These are phyloP conservation scores for Rosalia funebris DNA, from an alignment of 2,888 invertebrate genomes.

Conservation along the genomic window DNA sequence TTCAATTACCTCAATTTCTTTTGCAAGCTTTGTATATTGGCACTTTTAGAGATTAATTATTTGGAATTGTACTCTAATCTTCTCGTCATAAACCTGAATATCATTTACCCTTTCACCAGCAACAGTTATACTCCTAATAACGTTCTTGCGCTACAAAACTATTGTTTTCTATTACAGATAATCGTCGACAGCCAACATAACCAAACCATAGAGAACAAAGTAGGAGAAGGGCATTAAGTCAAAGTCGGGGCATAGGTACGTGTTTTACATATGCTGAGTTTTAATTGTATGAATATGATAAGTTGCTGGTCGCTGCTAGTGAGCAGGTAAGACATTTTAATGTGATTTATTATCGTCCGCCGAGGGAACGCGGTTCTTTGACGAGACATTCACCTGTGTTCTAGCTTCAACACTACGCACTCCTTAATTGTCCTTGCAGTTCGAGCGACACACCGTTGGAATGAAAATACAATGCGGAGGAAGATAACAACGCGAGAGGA, in stretches of 20 bases:
- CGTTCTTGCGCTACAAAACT: too few species aligned
- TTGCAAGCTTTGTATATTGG: too few species aligned
- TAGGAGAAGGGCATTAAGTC: slow-evolving; percentile 15
- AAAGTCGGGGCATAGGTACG: slow-evolving; percentile 20
- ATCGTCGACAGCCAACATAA: slow-evolving; percentile 11
- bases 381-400: slow-evolving; percentile 47
- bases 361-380: slow-evolving; percentile 45
- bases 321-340: slow-evolving; percentile 46
- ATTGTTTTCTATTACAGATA: slow-evolving; percentile 2
- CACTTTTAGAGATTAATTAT: too few species aligned
- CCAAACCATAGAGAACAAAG: slow-evolving; percentile 11
- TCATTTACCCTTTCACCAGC: too few species aligned
- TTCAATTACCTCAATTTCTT: too few species aligned
- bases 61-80: too few species aligned
- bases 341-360: slow-evolving; percentile 48
- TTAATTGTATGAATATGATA: slow-evolving; percentile 55
- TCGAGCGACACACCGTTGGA: slow-evolving; percentile 12
- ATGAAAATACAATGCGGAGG: slow-evolving; percentile 7
- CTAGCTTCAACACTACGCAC: slow-evolving; percentile 26
- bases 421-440: slow-evolving; percentile 27
- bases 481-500: slow-evolving; percentile 4
- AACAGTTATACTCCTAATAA: too few species aligned
- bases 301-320: slow-evolving; percentile 37
- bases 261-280: slow-evolving; percentile 52
- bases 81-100: too few species aligned